Evolutionary conservation across 2,888 invertebrate species (phyloP).

Genomic region (Dynastes tityus): DNA sequence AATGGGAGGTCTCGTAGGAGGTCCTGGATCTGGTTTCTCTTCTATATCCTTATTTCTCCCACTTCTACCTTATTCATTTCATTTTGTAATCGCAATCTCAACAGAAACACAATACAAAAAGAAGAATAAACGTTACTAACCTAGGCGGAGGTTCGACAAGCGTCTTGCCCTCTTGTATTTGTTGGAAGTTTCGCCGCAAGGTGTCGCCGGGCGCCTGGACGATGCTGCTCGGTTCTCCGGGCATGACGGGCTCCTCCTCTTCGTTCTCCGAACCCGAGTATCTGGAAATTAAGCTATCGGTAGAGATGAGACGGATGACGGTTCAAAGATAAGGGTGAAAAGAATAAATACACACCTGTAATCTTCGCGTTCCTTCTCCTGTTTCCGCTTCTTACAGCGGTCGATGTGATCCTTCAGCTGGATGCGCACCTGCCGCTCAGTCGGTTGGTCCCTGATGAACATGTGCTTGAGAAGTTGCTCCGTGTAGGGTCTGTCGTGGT

Average conservation of each 20-base stretch:
- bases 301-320: background rate
- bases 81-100: too few relatives aligned
- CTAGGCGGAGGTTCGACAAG: slow-evolving; percentile 75
- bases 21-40: slow-evolving; percentile 86
- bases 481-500: slow-evolving; percentile 98
- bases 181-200: slow-evolving; percentile 96
- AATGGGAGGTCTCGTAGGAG: slow-evolving; percentile 90
- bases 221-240: slow-evolving; percentile 96
- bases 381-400: slow-evolving; percentile 95
- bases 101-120: slow-evolving; percentile 14
- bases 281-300: slow-evolving; percentile 64
- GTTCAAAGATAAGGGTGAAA: background rate
- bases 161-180: slow-evolving; percentile 90
- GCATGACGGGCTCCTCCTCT: slow-evolving; percentile 92
- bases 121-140: slow-evolving; percentile 56
- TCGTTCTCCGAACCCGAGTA: slow-evolving; percentile 98
- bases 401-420: slow-evolving; percentile 99
- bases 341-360: slow-evolving; percentile 71
- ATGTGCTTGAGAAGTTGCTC: slow-evolving; percentile 98
- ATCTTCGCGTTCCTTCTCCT: slow-evolving; percentile 87
- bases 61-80: slow-evolving; percentile 59
- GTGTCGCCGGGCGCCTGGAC: slow-evolving; percentile 95
- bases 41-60: slow-evolving; percentile 72
- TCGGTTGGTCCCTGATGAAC: slow-evolving; percentile 98
- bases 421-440: slow-evolving; percentile 97